Base-by-base conservation (phyloP, 1,140 invertebrate species). In the Lutraria rhynchaena region DNA sequence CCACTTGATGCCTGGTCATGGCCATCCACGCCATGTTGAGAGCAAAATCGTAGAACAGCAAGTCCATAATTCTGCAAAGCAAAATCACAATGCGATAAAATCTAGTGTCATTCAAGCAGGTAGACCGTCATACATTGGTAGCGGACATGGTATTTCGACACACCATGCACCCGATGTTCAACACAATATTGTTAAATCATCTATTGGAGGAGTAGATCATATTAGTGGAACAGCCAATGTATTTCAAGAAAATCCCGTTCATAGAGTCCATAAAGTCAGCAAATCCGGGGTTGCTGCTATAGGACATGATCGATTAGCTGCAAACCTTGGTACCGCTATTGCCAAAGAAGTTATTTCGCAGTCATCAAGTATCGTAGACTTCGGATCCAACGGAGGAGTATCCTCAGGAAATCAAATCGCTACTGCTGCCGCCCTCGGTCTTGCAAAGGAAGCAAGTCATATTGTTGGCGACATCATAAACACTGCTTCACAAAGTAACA, bases 261-360 rank as follows among this genome's bases (percentile, higher is more conserved):
- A 76, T 60, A 63, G 53, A 46, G 74, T 76, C n/a, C 13, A 76
- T 46, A 76, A 76, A 37, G 74, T 65, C 19, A 60, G 74, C n/a
- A n/a, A 53, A n/a, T 11, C 27, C 0, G 74, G 74, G 24, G 3
- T 63, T 31, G 58, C 74, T n/a, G 29, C 31, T 4, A 51, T 65
- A 1, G 74, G 74, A 11, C 74, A 65, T 27, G 74, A 76, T 35
- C 57, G 37, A 24, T 29, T 76, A 4, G 74, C 74, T 65, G 57
- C 74, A 13, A 19, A 22, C 1, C 13, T 76, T 31, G 74, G 74
- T 51, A 57, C 63, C 29, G 74, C 41, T 0, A 63, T 76, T 17
- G 74, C 74, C 17, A 76, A 76, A 41, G 17, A 63, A 51, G 41
- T 60, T 1, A 46, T 76, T n/a, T 29, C 37, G n/a, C 27, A 76